A percentile compares a stretch with the other conserved stretches of the same genome.
Evolutionary conservation across 2,797 vertebrate genomes (phyloP).

Genomic region (Molossus alvarezi): DNA sequence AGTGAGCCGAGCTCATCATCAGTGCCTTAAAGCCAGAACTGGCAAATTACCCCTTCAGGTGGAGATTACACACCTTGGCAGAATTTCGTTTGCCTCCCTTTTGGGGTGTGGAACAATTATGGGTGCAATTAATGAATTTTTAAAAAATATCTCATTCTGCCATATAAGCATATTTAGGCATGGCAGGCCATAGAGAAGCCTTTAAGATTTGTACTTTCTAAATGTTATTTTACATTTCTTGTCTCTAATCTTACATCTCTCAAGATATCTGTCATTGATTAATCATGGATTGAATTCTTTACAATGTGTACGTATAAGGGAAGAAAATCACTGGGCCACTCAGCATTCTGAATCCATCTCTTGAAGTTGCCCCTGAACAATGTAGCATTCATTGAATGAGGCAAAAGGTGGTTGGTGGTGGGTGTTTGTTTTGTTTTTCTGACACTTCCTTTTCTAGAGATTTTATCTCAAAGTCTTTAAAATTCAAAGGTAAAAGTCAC

Average conservation of each 20-base stretch:
- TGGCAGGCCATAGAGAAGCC: background rate
- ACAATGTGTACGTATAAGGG: background rate
- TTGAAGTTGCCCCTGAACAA: background rate
- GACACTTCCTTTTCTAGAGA: background rate
- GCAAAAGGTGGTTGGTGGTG: background rate
- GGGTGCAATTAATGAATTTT: background rate
- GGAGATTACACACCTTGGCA: background rate
- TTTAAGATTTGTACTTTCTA: slow-evolving; percentile 8
- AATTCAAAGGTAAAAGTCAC: slow-evolving; percentile 12
- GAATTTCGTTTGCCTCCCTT: slow-evolving; percentile 15
- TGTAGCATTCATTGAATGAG: background rate
- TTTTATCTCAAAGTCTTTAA: background rate
- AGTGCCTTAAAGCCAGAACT: background rate
- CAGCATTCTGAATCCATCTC: background rate
- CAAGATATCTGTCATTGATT: background rate
- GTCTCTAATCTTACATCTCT: background rate
- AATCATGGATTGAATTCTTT: slow-evolving; percentile 1
- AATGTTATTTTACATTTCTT: background rate
- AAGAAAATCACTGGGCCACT: background rate
- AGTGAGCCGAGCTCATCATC: background rate
- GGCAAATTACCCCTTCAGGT: slow-evolving; percentile 1
- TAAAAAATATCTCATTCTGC: background rate
- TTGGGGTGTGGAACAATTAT: background rate
- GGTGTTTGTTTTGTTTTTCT: background rate
- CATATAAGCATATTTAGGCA: background rate